Percentiles rank a stretch among this genome's conserved stretches.
Evolutionary conservation across 2,888 invertebrate species (phyloP).

Genomic region (Diabrotica balteata): DNA sequence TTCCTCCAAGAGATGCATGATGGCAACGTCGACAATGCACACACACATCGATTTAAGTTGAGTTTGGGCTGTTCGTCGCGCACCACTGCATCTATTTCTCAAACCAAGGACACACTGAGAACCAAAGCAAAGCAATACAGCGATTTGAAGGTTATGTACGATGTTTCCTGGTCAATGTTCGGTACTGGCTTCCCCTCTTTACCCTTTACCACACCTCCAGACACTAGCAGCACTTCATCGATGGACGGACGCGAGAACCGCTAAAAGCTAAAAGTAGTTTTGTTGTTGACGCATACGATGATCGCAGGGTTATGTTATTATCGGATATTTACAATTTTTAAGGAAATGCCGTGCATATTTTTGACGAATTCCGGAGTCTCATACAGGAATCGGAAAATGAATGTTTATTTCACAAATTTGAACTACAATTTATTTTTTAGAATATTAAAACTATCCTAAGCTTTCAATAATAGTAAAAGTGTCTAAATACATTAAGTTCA

Average conservation of each 20-base stretch:
- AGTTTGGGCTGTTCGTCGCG: slow-evolving; percentile 25
- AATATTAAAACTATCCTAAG: too few species aligned
- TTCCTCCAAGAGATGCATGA: too few species aligned
- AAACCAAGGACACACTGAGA: slow-evolving; percentile 18
- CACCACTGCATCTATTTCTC: slow-evolving; percentile 47
- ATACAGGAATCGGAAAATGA: too few species aligned
- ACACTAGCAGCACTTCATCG: slow-evolving; percentile 31
- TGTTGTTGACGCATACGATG: slow-evolving; percentile 14
- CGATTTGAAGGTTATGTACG: slow-evolving; percentile 51
- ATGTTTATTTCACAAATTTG: too few species aligned
- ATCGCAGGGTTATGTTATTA: slow-evolving; percentile 10
- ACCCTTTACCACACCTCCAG: slow-evolving; percentile 43
- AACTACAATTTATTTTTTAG: too few species aligned
- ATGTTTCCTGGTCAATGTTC: slow-evolving; percentile 55
- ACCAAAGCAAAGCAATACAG: slow-evolving; percentile 48
- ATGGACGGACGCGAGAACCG: slow-evolving; percentile 24
- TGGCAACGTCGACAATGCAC: slow-evolving; percentile 20
- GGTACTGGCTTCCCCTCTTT: slow-evolving; percentile 41
- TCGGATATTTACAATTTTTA: slow-evolving; percentile 10
- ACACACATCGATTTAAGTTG: slow-evolving; percentile 18
- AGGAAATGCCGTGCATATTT: slow-evolving; percentile 10
- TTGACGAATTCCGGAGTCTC: not conserved
- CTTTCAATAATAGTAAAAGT: too few species aligned
- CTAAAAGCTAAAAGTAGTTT: slow-evolving; percentile 38
- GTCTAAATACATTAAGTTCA: too few species aligned